Percentiles rank a stretch among this genome's conserved stretches.
These are phyloP conservation scores for Ctenoplectra terminalis DNA, from an alignment of 1,140 invertebrate species.

Conservation along the genomic window DNA sequence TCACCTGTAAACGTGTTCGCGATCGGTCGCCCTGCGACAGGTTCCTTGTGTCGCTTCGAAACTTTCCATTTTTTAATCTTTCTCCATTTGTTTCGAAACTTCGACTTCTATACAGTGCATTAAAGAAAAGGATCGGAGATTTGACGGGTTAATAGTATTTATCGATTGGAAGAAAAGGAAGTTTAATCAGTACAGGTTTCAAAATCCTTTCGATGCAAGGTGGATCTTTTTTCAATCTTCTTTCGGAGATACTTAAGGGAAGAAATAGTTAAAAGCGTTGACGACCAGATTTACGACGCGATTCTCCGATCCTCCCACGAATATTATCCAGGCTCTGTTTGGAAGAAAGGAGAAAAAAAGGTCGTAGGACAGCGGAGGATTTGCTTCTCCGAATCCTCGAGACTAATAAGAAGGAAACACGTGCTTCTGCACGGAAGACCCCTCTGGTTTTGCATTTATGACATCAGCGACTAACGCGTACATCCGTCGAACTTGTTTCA, in stretches of 20 bases:
- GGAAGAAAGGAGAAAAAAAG: neutral
- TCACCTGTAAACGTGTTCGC: slow-evolving; percentile 14
- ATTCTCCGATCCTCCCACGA: too few species aligned
- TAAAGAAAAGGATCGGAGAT: too few species aligned
- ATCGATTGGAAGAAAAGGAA: too few species aligned
- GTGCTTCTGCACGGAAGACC: slow-evolving; percentile 22
- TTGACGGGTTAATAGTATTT: too few species aligned
- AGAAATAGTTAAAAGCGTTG: too few species aligned
- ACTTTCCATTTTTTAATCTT: neutral
- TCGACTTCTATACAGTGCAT: too few species aligned
- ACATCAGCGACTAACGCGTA: slow-evolving; percentile 51
- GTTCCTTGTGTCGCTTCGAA: neutral
- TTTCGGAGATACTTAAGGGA: too few species aligned
- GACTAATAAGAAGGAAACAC: slow-evolving; percentile 21
- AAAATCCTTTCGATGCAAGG: too few species aligned
- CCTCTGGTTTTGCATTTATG: slow-evolving; percentile 53
- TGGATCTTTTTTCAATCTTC: too few species aligned
- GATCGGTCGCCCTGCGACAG: neutral
- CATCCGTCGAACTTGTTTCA: slow-evolving; percentile 42
- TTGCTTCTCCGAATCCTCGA: slow-evolving; percentile 11
- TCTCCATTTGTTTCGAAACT: neutral
- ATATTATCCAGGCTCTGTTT: neutral
- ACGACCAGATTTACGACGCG: too few species aligned
- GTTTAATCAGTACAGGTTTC: too few species aligned
- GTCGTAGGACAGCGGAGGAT: neutral